Evolutionary conservation across 2,888 invertebrate genomes (phyloP), one percentile per base, ranked within the genome.

Genomic region (Galeopsomyia nigrocyanea): DNA sequence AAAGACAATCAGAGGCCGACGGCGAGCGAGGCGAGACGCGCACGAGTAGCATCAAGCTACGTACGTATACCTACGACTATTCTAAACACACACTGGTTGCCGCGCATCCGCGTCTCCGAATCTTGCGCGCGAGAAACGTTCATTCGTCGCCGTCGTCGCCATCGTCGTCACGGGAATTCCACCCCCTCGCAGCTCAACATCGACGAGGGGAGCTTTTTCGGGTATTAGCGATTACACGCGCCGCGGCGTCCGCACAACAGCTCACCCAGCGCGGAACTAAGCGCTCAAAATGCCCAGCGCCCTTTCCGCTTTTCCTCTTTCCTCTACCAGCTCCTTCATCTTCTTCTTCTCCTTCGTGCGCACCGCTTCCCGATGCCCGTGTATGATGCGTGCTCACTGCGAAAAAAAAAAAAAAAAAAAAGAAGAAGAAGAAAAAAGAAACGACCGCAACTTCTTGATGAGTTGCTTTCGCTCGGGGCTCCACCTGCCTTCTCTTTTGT

Each of bases 1-100:
- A 86, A 86, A 83, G 86, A 86, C 85, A 86, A 86, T 86, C 86
- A 86, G 85, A 86, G 86, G 81, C 84, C 84, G 85, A 83, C 86
- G 83, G 82, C 84, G 82, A 84, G 65, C 65, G 68, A 67, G 63
- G 67, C 57, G 22, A 67, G n/a, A 13, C 50, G 14, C 62, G 16
- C 7, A 19, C 26, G 62, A 39, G 39, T 39, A 39, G 39, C 39
- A 39, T 39, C 14, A 63, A 57, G 49, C 22, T 7, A 22, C 31
- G 55, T 55, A 13, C 60, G 60, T 39, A 49, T 6, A 14, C n/a
- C 39, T 46, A 10, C 16, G 56, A 16, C 5, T 21, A 22, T 14
- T 14, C 55, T 21, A 22, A 21, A 9, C n/a, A n/a, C n/a, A 6
- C 51, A 9, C 56, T 49, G 46, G 65, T 19, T 3, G 2, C 26